Evolutionary conservation across 2,888 invertebrate genomes (phyloP), one percentile per base, ranked within the genome.

Genomic region (Diabrotica balteata): DNA sequence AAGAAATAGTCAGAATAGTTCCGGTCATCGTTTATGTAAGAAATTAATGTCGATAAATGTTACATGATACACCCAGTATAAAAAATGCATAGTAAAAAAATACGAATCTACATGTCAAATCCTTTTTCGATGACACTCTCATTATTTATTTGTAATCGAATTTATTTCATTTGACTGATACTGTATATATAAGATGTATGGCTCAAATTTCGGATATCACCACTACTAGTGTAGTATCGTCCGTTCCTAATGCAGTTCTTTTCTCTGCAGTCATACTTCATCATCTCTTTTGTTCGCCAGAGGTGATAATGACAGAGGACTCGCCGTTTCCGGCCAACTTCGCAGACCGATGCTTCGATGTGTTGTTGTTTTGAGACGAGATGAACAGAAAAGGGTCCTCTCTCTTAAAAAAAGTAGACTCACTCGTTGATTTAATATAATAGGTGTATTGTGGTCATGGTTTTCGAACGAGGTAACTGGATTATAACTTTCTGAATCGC

Each of bases 301-400:
- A 82, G 83, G 83, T 83, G 83, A 82, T 83, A 83, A 83, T 83
- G 83, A 82, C 79, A 80, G 78, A 80, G 82, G 80, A 80, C 59
- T 80, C 82, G 78, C 78, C 76, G 75, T 79, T 80, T 82, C 82
- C 82, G 83, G 82, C 80, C 82, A 82, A 80, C 81, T 81, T 81
- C 80, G 80, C 80, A 78, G 79, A 63, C 66, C 78, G 79, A 78
- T 80, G 77, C 76, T 77, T 76, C 80, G 77, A 79, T 78, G 78
- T 78, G 77, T 80, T 81, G 79, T 81, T 81, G 79, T 77, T 57
- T 57, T 57, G 55, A 57, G 70, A 44, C 55, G 50, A 57, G 54
- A 53, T 32, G 32, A 32, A 32, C 32, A 61, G 76, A 79, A 79
- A 76, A 77, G 78, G 77, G 43, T 7, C 45, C 55, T 45, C 55